Evolutionary conservation across 2,888 invertebrate genomes (phyloP), one percentile per base, ranked within the genome.

Genomic region (Heterodera filipjevi): DNA sequence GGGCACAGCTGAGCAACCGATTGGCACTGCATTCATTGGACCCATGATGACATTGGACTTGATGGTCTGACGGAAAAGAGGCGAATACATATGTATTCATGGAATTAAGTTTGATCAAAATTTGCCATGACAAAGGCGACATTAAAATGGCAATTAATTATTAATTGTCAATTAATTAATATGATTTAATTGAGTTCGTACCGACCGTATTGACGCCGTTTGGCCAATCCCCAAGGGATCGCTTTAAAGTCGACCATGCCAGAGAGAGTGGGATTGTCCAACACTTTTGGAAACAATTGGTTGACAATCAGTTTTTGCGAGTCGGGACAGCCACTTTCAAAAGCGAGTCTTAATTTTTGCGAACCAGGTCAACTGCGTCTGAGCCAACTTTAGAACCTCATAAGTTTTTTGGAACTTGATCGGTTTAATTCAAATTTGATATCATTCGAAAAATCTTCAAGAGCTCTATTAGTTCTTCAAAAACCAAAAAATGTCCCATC

Each of bases 181-280:
- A n/a, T n/a, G n/a, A n/a, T n/a, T n/a, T n/a, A n/a, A n/a, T n/a
- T n/a, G n/a, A n/a, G n/a, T 22, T 39, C 53, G 16, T 27, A 49
- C 10, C 30, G 59, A 49, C 64, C 64, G 64, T 35, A 83, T 66
- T 35, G 35, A n/a, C 77, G 76, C 6, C 84, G 76, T 59, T 82
- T 82, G 27, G 83, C 83, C 30, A 83, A 71, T 59, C 83, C 83
- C 85, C 85, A 83, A 12, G 83, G 85, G 35, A 82, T 32, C 27
- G 85, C 79, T n/a, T 79, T 74, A 46, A 83, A 83, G 68, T 85
- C 68, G n/a, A 83, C 71, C n/a, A 79, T 46, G n/a, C 68, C 39
- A 22, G 64, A 35, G 10, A 82, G 64, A 12, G 44, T 33, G 30
- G 82, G 71, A 10, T 84, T 66, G 30, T 66, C 79, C 35, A 83